Percentiles rank a stretch among this genome's conserved stretches.
Evolutionary conservation across 2,888 invertebrate genomes (phyloP).

Genomic region (Pterobdella sp.): DNA sequence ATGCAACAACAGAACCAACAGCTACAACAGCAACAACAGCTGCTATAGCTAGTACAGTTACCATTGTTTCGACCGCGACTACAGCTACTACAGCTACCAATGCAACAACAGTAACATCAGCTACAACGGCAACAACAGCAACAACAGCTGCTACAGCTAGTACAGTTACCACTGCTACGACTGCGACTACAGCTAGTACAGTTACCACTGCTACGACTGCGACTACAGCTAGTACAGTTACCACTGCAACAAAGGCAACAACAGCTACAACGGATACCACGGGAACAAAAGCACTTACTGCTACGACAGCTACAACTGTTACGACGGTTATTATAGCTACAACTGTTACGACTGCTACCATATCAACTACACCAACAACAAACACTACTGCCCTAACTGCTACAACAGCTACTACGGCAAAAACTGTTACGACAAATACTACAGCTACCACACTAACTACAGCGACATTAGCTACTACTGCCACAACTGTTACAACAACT

Average conservation of each 20-base stretch:
- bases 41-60: background rate
- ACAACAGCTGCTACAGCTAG: slow-evolving; percentile 4
- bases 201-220: background rate
- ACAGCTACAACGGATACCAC: too few relatives aligned
- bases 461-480: background rate
- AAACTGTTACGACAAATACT: background rate
- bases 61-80: too few relatives aligned
- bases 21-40: background rate
- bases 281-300: background rate
- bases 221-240: too few relatives aligned
- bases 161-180: background rate
- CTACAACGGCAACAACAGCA: background rate
- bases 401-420: background rate
- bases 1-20: too few relatives aligned
- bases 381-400: background rate
- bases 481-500: background rate
- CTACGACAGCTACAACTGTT: slow-evolving; percentile 1
- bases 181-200: background rate
- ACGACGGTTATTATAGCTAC: background rate
- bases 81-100: too few relatives aligned
- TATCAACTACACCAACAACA: background rate
- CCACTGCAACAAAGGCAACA: background rate
- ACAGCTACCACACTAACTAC: too few relatives aligned
- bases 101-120: too few relatives aligned
- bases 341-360: background rate